A percentile compares a stretch with the other conserved stretches of the same genome.
Evolutionary conservation across 2,113 vertebrate genomes (phyloP).

Genomic region (Mesocricetus auratus): DNA sequence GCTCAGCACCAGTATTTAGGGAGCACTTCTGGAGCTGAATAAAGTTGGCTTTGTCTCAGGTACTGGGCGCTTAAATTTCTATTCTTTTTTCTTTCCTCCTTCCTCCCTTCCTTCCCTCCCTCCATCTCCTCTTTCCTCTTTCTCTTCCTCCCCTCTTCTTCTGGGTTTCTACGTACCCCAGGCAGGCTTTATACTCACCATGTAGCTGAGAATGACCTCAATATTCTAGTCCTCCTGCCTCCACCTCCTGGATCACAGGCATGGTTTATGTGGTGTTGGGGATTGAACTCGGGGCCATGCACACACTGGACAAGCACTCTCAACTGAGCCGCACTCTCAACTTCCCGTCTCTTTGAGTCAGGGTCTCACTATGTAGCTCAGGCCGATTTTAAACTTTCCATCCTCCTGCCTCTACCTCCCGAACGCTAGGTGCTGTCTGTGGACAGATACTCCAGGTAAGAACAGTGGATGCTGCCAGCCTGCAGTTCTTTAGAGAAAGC

Average conservation of each 20-base stretch:
- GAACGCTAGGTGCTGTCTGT: neutral
- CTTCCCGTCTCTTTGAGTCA: neutral
- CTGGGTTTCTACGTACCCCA: neutral
- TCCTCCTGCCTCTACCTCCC: neutral
- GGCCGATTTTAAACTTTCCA: neutral
- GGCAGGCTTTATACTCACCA: neutral
- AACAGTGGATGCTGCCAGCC: neutral
- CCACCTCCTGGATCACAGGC: neutral
- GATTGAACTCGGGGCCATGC: neutral
- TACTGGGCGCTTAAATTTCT: too few relatives aligned
- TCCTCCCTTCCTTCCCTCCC: accelerated
- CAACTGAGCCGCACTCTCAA: neutral
- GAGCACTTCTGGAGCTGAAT: neutral
- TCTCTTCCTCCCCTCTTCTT: too few relatives aligned
- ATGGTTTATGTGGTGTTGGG: neutral
- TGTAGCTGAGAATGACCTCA: neutral
- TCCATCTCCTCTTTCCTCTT: accelerated
- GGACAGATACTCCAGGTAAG: accelerated
- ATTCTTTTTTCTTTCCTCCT: neutral
- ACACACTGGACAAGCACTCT: neutral
- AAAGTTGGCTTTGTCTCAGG: neutral
- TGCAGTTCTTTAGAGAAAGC: neutral
- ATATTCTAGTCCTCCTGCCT: neutral
- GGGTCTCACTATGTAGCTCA: neutral
- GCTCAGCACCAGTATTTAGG: neutral